Evolutionary conservation across 2,113 vertebrate genomes (phyloP), one percentile per base, ranked within the genome.

Genomic region (Seriola quinqueradiata): DNA sequence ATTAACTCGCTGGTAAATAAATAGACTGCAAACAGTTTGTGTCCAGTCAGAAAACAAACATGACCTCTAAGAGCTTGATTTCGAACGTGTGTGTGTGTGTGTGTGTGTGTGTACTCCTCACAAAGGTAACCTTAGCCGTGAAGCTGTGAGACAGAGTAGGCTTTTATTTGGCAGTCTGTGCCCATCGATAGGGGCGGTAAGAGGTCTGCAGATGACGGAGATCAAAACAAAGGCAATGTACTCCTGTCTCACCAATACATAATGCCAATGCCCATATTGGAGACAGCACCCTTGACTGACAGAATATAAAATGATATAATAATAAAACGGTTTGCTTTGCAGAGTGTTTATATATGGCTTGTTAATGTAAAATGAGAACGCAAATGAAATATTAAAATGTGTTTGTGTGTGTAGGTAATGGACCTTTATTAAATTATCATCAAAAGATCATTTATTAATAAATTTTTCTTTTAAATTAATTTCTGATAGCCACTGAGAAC

Each of bases 1-100:
- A 84, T 75, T 84, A 86, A 89, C 65, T 69, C 69, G 21, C 65
- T 79, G 58, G 76, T 79, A 84, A 87, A 75, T 57, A 83, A 70
- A 82, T 8, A 75, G 16, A 77, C 58, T 83, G 65, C 48, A 71
- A 72, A 77, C 54, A 57, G 71, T 79, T 59, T 81, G 23, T 66
- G 73, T 66, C 70, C 71, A 68, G 40, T 82, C 70, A 52, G 60
- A 83, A 74, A 83, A 77, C 77, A 81, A 81, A 58, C 65, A 72
- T 38, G 52, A 77, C 72, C 65, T 75, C 9, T 46, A 50, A 12
- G 19, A 58, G 52, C 16, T 25, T 42, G 21, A 58, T 64, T 76
- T 71, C 0, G 25, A 48, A 58, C 50, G 23, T 17, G 23, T 55
- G 6, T 55, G 5, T 38, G 28, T 28, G 32, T 17, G 23, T 55